Evolutionary conservation across 1,140 invertebrate species (phyloP), one percentile per base, ranked within the genome.

Genomic region (Lanistes nyassanus): DNA sequence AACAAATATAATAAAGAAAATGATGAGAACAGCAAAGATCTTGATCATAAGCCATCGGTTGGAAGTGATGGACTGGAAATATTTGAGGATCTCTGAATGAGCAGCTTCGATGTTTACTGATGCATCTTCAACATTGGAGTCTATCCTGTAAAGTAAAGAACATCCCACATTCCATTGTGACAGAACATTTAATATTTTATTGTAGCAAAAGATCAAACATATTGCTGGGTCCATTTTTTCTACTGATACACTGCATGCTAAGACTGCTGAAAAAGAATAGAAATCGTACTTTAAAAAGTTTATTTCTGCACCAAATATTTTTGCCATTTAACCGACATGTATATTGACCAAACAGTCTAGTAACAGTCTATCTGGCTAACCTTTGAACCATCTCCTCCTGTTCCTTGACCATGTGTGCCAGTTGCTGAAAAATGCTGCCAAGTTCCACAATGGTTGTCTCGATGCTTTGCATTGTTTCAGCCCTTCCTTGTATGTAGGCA

Each of bases 21-120:
- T 94, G 91, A 99, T 98, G 37, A 99, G 91, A 69, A 99, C 95
- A 72, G 94, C 98, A 91, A 99, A 99, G 77, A 99, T 94, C 92
- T 99, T 99, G 82, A 99, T 95, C 97, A 99, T 99, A 19, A 99
- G 91, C 95, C 97, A 99, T 83, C 98, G 92, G 91, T 99, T 99
- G 60, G 95, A 97, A 19, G 97, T 96, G 29, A 99, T 95, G 31
- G 95, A 97, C 89, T 97, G 96, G 88, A 99, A 99, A 91, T 99
- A 99, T 90, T 96, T 98, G 73, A 99, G 90, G 79, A 99, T 96
- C 91, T 99, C 97, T 29, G 94, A 92, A 88, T 99, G 98, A 29
- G 98, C 98, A 66, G 96, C 96, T 91, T 99, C 97, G 51, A 99
- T 96, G 90, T 99, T 99, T 82, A 99, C 86, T 88, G 96, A 94